Conservation (phyloP, 2,888 invertebrate genomes). For the Empis livida region DNA sequence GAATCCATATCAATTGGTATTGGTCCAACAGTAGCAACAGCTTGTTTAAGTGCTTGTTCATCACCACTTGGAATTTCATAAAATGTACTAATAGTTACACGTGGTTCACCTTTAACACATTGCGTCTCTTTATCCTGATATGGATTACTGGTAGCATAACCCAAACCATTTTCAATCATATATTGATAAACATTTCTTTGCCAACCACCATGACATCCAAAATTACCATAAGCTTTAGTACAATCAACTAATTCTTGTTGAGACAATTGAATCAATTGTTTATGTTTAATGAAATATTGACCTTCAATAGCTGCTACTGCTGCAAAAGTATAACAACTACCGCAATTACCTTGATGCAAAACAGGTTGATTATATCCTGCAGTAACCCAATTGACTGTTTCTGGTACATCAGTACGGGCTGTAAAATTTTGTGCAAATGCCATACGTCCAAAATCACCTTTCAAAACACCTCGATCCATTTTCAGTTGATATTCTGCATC, state of each 20-base stretch:
- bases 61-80: conserved; percentile 34
- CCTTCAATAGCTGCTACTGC: not conserved
- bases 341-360: not conserved
- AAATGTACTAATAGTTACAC: not conserved
- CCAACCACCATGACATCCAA: conserved; percentile 1
- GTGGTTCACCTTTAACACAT: not conserved
- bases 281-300: conserved; percentile 1
- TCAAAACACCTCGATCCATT: not conserved
- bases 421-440: not conserved
- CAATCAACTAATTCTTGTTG: conserved; percentile 1
- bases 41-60: conserved; percentile 54
- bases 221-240: not conserved
- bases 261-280: not conserved
- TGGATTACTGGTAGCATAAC: not conserved
- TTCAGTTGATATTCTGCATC: not conserved
- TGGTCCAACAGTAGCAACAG: conserved; percentile 66
- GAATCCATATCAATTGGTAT: conserved; percentile 76
- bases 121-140: not conserved
- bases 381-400: not conserved
- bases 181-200: not conserved
- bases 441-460: conserved; percentile 7
- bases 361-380: not conserved
- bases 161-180: not conserved
- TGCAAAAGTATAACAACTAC: not conserved
- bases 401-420: not conserved